Base-by-base conservation (phyloP, 1,140 invertebrate species). In the Idris sp. region DNA sequence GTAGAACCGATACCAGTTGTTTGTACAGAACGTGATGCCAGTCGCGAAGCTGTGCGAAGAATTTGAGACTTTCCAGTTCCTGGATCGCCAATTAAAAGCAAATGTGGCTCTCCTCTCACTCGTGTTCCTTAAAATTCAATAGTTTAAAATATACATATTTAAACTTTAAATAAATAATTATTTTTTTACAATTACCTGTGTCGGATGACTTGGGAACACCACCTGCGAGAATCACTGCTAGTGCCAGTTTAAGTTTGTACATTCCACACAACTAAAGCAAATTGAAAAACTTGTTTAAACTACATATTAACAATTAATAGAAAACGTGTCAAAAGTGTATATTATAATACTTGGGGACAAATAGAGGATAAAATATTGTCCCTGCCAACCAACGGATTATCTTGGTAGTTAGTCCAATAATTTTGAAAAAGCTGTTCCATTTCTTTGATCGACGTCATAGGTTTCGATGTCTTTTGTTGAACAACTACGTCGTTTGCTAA, bases 31-130 rank as follows among this genome's bases (percentile, higher is more conserved):
- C 95, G 86, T 0, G 92, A 89, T 16, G 91, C 92, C 28, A 97
- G 84, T 84, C 92, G 92, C 1, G 92, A 89, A 0, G 92, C 94
- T 75, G 93, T 92, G 69, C 93, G 92, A 38, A 98, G 87, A 36
- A 98, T 89, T 83, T 97, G 94, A 0, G 96, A 97, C 84, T 98
- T 98, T 10, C 94, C 96, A 10, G 92, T 93, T 72, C 95, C 96
- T 71, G 96, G 96, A 90, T 97, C 96, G 25, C 96, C 96, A 31
- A 97, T 93, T 6, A 98, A 83, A 43, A 98, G 85, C 74, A 97
- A 86, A 89, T 98, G 96, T 5, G 94, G 91, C 78, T 96, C 93
- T 5, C 94, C 94, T 71, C 95, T 80, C 1, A 92, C 87, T 72
- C 84, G 77, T 10, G 85, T 83, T 11, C 85, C 84, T 81, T 26